These are phyloP conservation scores for Muscidifurax raptorellus DNA, from an alignment of 1,140 invertebrate genomes.

Conservation along the genomic window DNA sequence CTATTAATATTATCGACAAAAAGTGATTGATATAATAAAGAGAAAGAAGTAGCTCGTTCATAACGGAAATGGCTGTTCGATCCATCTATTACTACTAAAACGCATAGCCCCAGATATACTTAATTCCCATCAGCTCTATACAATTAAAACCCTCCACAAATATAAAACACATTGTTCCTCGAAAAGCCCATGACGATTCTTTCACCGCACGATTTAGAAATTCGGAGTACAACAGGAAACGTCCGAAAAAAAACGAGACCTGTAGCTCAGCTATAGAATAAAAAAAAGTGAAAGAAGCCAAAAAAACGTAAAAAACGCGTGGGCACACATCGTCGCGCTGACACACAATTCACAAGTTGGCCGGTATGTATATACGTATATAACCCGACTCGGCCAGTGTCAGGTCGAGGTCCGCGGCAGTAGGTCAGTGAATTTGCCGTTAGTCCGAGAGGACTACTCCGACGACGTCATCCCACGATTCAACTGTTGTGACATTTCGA, in stretches of 20 bases:
- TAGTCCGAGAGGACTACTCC: slow-evolving; percentile 51
- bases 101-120: no score
- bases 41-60: no score
- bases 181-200: background rate
- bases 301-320: slow-evolving; percentile 9
- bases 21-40: no score
- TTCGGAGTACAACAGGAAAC: background rate
- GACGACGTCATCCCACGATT: slow-evolving; percentile 57
- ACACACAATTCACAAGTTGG: slow-evolving; percentile 47
- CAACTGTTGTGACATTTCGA: slow-evolving; percentile 27
- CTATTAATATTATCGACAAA: background rate
- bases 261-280: background rate
- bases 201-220: background rate
- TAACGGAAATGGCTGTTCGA: no score
- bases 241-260: background rate
- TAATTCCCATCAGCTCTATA: no score
- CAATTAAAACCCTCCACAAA: no score
- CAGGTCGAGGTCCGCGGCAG: slow-evolving; percentile 52
- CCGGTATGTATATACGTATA: background rate
- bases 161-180: no score
- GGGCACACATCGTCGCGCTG: background rate
- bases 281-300: background rate
- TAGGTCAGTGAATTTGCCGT: slow-evolving; percentile 68
- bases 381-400: background rate
- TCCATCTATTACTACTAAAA: no score